Evolutionary conservation across 2,888 invertebrate species (phyloP), one percentile per base, ranked within the genome.

Genomic region (Parnassius orleans): DNA sequence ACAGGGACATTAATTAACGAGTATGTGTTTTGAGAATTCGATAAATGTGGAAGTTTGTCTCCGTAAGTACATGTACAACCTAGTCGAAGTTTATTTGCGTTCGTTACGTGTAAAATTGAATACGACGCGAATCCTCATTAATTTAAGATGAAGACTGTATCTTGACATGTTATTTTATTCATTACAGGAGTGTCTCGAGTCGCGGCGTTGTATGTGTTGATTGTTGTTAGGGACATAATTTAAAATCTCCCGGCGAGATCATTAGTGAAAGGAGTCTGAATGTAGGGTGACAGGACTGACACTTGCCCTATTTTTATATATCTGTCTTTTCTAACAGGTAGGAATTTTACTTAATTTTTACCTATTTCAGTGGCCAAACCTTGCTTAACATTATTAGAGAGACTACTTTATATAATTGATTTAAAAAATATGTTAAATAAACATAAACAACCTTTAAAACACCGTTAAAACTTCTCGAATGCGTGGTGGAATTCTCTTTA

Each of bases 161-260:
- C 87, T 87, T 84, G 86, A 86, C 86, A 83, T 87, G 88, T 89
- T 90, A 90, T 91, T 91, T 90, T 88, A 90, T 89, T 90, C 88
- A 90, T 88, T 87, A 87, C 82, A 78, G 72, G 82, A 78, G 76
- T 79, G 80, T 79, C 84, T 82, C 78, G 75, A 79, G 78, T 76
- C 77, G 76, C 79, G 77, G 77, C 78, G 74, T 75, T 82, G 79
- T 81, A 84, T 83, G 84, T 82, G 84, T 84, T 77, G 83, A 87
- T 89, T 89, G 87, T 90, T 89, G 81, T 87, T 77, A 84, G 82
- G 83, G 80, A 86, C 81, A 87, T 87, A 87, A 88, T 88, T 90
- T 86, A 83, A 86, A 90, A 87, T 80, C 83, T 83, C 84, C 84
- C 78, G 74, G 81, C 78, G 78, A 79, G 83, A 83, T 89, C 88